A percentile compares a stretch with the other conserved stretches of the same genome.
These are phyloP conservation scores for Anthoptus insignis DNA, from an alignment of 2,888 invertebrate species.

Conservation along the genomic window DNA sequence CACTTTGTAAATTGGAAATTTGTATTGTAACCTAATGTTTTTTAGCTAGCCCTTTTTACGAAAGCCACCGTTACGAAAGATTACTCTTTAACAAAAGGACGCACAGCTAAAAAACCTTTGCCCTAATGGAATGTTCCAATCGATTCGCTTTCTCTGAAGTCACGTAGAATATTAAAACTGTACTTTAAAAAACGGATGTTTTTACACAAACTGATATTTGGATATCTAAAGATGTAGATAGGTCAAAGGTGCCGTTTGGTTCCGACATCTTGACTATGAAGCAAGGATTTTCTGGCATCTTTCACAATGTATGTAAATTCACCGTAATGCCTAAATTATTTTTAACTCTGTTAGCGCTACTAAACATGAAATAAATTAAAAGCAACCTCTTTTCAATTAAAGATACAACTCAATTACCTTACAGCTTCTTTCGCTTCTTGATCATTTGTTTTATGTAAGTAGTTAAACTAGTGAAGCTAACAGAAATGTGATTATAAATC, in stretches of 20 bases:
- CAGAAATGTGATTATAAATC: too few species aligned
- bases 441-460: too few species aligned
- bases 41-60: slow-evolving; percentile 50
- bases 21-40: slow-evolving; percentile 26
- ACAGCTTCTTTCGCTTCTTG: too few species aligned
- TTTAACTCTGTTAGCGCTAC: too few species aligned
- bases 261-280: slow-evolving; percentile 6
- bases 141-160: slow-evolving; percentile 64
- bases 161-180: slow-evolving; percentile 80
- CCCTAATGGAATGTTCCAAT: slow-evolving; percentile 73
- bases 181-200: slow-evolving; percentile 29
- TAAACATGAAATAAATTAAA: too few species aligned
- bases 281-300: slow-evolving; percentile 8
- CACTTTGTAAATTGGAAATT: slow-evolving; percentile 25
- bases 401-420: too few species aligned
- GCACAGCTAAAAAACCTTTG: slow-evolving; percentile 61
- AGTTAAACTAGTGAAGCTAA: too few species aligned
- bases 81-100: slow-evolving; percentile 74
- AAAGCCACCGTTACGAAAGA: slow-evolving; percentile 75
- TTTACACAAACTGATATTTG: slow-evolving; percentile 28
- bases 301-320: too few species aligned
- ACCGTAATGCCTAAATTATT: slow-evolving; percentile 22
- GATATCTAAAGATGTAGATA: slow-evolving; percentile 10
- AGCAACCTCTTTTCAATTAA: too few species aligned
- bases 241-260: slow-evolving; percentile 22